Evolutionary conservation across 2,888 invertebrate genomes (phyloP), one percentile per base, ranked within the genome.

Genomic region (Oscheius sp.): DNA sequence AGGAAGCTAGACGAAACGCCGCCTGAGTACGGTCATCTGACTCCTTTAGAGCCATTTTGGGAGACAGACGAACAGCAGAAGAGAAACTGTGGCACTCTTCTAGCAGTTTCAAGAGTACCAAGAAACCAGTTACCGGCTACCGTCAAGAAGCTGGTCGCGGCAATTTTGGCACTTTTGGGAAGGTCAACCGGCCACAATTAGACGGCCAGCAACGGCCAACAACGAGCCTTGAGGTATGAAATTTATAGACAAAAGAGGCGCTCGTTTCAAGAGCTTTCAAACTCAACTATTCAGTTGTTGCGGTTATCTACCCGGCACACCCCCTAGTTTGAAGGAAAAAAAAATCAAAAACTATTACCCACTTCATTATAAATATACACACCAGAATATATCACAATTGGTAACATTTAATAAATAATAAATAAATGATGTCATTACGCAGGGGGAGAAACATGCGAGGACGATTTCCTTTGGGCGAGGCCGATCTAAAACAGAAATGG

Each of bases 1-100:
- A 72, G 12, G 79, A 79, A 35, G 79, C 76, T 16, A 76, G 29
- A 21, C 74, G 72, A 45, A 76, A 76, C 25, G 74, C 75, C 21
- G 59, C 64, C 18, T 69, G 58, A 27, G 75, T 69, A 12, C 55
- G 23, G 29, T 72, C 69, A 73, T 78, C 76, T 23, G 52, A 41
- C 63, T 78, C 78, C 7, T 66, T 49, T 21, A 63, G 23, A n/a
- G 5, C 12, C 66, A 66, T 66, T n/a, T 13, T 18, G 27, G 25
- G 27, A 27, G 35, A 25, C 2, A 52, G 35, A 9, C 27, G 29
- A 25, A 23, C 9, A 45, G 45, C 2, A 43, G 35, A 41, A 64
- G 27, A 29, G 66, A 27, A 52, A 66, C 66, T 52, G 21, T 61
- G 66, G 66, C 66, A 66, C 52, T 66, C 66, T 66, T 49, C 52